Evolutionary conservation across 2,888 invertebrate genomes (phyloP), one percentile per base, ranked within the genome.

Genomic region (Parochlus steinenii): DNA sequence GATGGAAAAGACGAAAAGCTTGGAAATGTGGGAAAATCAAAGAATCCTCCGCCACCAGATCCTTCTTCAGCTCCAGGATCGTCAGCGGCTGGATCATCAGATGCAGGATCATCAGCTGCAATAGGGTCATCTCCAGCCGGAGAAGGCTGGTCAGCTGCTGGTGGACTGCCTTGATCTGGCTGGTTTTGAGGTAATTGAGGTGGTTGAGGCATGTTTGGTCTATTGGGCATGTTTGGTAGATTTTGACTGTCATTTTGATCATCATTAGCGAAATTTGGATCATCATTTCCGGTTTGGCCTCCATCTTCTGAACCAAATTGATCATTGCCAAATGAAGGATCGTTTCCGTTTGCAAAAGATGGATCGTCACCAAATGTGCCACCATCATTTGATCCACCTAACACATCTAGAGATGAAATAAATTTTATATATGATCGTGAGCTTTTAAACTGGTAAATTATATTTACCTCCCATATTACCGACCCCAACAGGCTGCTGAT

Each of bases 61-160:
- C 71, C 71, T 45, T 69, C 69, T 16, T 58, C 51, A 16, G 53
- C 39, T 11, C 18, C 36, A 8, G 31, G 39, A 26, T 39, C 38
- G 11, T 14, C 34, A 15, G 18, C 33, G 24, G 10, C 17, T 6
- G 22, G 24, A 26, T 32, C 34, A 19, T 28, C 29, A 19, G 5
- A 22, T 14, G 19, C 19, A 18, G 38, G 10, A 4, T 28, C 32
- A 24, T 28, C 36, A 10, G 19, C 22, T 18, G 22, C 10, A 10
- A 23, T 18, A 17, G 12, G 11, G 11, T 18, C 26, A 11, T 20
- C n/a, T n/a, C n/a, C n/a, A n/a, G n/a, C n/a, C n/a, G n/a, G 40
- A 38, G 6, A 32, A 22, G 1, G 39, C 31, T 6, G 44, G 31
- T 5, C 46, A 35, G 11, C 26, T 31, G 3, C 46, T 44, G 8